Evolutionary conservation across 2,888 invertebrate species (phyloP), one percentile per base, ranked within the genome.

Genomic region (Argyresthia albistria): DNA sequence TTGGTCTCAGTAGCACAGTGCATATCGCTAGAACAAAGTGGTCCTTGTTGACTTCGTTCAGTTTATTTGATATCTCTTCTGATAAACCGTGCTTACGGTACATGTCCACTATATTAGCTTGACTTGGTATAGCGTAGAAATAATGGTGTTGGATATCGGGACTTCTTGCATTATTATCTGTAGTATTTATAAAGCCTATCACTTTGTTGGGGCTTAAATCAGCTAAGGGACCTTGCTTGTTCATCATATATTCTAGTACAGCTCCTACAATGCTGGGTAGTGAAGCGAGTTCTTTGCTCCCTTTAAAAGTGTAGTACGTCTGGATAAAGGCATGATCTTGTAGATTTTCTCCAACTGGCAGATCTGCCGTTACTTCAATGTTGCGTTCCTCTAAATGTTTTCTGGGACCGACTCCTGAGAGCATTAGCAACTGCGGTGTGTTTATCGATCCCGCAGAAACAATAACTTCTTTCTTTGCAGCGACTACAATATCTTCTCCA

Each of bases 391-490:
- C 53, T 1, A 79, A 63, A 52, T 78, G 73, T 8, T 68, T 61
- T 11, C 57, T 60, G 2, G 76, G 81, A 9, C 80, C 80, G 9
- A 90, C 71, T 0, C 90, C 91, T 10, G 90, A 90, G 45, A 91
- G 64, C 86, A 90, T 81, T n/a, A 91, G 70, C 10, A 91, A 64
- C 60, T 91, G 90, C 0, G 91, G 89, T 14, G 89, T 80, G 66
- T 90, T 91, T 59, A 91, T 86, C 7, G 90, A 80, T 3, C 91
- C 91, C 7, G 87, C 89, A 25, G 88, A 79, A 14, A 91, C 61
- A 55, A 91, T 89, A 1, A 91, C 76, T 56, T 88, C 88, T 56
- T 80, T 86, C 43, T 76, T 70, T 11, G 88, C 89, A 35, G 60
- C 58, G 8, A 71, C 70, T 1, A 56, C 55, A 15, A 25, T 43